Base-by-base conservation (phyloP, 2,797 vertebrate species). In the Coranthus polyacanthus region DNA sequence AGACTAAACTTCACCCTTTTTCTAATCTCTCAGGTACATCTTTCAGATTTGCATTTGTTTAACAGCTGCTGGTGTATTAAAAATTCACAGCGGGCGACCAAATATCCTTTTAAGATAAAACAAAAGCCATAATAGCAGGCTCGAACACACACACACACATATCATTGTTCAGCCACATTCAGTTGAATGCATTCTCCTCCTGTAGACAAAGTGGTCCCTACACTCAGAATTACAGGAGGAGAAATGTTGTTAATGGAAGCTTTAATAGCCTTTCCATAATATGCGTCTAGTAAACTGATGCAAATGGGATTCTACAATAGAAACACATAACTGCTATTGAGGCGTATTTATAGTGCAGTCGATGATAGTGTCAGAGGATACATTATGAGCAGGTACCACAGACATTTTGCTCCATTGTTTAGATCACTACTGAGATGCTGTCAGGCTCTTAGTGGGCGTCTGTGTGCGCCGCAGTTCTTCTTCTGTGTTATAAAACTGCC, bases 401-500 rank as follows among this genome's bases (percentile, higher is more conserved):
- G 61, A 81, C 43, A 47, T 55, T 65, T 55, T 42, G 53, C 74
- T 72, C 72, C 62, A 43, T 75, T 79, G 72, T 86, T 83, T 64
- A 57, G 41, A 76, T 83, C 68, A 59, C 78, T 50, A 22, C 68
- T 17, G 62, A 62, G 67, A 80, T 52, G 50, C 52, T 78, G 64
- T 69, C 72, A 15, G 68, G 72, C 60, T 81, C 68, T 85, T 80
- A 77, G 85, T 86, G 74, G 75, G 74, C 41, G 57, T 85, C 70
- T 68, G 75, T 85, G 72, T 77, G 65, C 65, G 50, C 76, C 72
- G 84, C 85, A 73, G 76, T 58, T 84, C 70, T 83, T 78, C 55
- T 76, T 78, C 68, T 76, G 53, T 80, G 66, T 85, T 81, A 84
- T 81, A 83, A 82, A 81, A 85, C 72, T 52, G 65, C 75, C 72